phyloP scores from a whole-genome alignment of 2,797 vertebrate genomes.

The Chiroxiphia lanceolata region DNA sequence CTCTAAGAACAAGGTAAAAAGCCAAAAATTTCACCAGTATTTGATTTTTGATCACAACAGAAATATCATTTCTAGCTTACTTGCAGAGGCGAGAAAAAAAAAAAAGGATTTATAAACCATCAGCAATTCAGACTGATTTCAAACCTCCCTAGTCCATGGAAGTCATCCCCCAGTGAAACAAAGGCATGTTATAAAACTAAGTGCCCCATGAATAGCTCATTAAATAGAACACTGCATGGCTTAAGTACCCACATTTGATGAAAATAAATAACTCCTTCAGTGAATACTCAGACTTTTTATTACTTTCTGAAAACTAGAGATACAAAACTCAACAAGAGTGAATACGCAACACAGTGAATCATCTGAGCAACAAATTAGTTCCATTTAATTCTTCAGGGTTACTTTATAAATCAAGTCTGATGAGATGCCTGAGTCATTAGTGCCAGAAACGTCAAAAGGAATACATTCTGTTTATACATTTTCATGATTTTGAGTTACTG shows the following conservation, averaged over 20 bases:
- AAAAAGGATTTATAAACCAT: not conserved
- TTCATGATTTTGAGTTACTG: not conserved
- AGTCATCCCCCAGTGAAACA: not conserved
- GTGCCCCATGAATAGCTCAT: not conserved
- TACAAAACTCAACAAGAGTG: not conserved
- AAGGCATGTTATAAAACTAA: not conserved
- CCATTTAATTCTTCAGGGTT: conserved; percentile 19
- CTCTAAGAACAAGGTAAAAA: not conserved
- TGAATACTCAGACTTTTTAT: not conserved
- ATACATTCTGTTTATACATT: not conserved
- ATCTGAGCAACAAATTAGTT: conserved; percentile 14
- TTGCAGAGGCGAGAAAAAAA: not conserved
- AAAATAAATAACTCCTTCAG: not conserved
- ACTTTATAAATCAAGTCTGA: conserved; percentile 12
- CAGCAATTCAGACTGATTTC: not conserved
- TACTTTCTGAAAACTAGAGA: not conserved
- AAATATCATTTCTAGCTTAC: not conserved
- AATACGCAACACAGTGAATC: not conserved
- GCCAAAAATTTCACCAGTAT: not conserved
- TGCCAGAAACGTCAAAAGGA: not conserved
- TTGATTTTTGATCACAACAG: not conserved
- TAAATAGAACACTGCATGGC: not conserved
- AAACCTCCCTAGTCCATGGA: not conserved
- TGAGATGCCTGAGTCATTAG: not conserved
- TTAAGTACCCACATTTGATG: not conserved